Conservation (phyloP, 2,113 vertebrate species). For the Antechinus stuartii region DNA sequence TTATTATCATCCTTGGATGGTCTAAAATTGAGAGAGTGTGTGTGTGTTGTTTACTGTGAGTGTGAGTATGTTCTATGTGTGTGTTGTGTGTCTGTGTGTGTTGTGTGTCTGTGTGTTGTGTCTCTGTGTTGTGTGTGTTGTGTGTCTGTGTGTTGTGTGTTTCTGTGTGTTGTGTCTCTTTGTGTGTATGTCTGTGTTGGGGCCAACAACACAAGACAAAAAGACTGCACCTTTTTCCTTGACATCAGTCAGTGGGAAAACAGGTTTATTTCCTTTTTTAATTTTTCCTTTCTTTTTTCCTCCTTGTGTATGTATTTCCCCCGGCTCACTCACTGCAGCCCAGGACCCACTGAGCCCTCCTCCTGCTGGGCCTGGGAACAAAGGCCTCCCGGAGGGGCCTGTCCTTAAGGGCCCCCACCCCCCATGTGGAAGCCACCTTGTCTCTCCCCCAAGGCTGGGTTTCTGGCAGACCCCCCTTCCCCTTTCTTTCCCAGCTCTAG, state of each 20-base stretch:
- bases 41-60: no score
- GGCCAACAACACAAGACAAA: background rate
- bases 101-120: no score
- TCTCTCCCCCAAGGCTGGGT: background rate
- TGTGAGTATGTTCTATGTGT: no score
- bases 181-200: background rate
- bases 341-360: rapidly evolving
- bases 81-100: no score
- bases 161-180: no score
- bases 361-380: rapidly evolving
- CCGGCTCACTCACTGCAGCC: no score
- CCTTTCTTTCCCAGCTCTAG: background rate
- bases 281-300: background rate
- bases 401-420: background rate
- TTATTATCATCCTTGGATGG: background rate
- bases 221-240: background rate
- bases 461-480: conserved; percentile 7
- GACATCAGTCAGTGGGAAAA: background rate
- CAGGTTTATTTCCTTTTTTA: background rate
- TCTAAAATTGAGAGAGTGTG: background rate
- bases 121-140: no score
- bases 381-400: background rate
- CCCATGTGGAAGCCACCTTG: background rate
- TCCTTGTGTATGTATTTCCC: background rate
- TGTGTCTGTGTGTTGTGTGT: no score